Evolutionary conservation across 2,113 vertebrate genomes (phyloP), one percentile per base, ranked within the genome.

Genomic region (Corydoras sp.): DNA sequence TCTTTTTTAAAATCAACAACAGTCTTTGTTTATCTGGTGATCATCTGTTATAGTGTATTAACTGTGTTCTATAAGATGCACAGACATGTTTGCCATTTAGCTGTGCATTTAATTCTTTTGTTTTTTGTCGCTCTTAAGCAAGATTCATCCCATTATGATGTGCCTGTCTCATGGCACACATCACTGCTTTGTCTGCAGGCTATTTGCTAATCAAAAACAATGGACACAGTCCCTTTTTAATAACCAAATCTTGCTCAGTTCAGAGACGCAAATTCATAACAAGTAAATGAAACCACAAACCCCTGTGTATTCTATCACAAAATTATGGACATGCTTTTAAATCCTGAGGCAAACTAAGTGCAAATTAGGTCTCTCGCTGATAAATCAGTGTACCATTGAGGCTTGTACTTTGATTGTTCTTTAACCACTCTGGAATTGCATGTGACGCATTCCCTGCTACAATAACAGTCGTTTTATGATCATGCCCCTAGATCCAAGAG

Each of bases 241-340:
- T 78, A 80, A 77, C 70, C 67, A 71, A 61, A 58, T 62, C 58
- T 51, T 74, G 65, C 65, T 72, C 63, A 66, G 55, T 71, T 65
- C 62, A 35, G n/a, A 53, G 58, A 81, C 73, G 61, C 71, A 78
- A 76, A 79, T 78, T 55, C 64, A 72, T 68, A 65, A 24, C 65
- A 69, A 73, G 63, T 48, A n/a, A 31, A 30, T 58, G 64, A 58
- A 70, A 68, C 29, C n/a, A 65, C 4, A 43, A 8, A 43, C 35
- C 24, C 49, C 12, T 13, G 59, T 55, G 63, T 60, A 24, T 73
- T 73, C 59, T 53, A 24, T 48, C 60, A 53, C 58, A 50, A 58
- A 64, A 63, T 75, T 72, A 77, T 73, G 35, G 67, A 49, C 65
- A 66, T 71, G 72, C 75, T 77, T 72, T 63, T 66, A 62, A 66